These are phyloP conservation scores for Tinea trinotella DNA, from an alignment of 2,888 invertebrate genomes.

Conservation along the genomic window DNA sequence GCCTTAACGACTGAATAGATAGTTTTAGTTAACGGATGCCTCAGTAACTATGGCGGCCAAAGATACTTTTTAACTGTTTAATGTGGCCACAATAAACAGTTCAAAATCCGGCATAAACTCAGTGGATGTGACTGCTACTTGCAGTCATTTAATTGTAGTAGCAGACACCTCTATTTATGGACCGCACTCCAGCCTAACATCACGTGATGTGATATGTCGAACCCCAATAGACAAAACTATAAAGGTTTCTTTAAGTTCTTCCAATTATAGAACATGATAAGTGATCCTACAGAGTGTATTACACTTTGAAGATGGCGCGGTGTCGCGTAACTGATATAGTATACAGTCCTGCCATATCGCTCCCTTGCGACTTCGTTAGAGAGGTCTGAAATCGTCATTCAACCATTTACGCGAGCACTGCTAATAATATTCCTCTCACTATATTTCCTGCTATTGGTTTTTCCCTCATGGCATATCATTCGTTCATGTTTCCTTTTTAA, in stretches of 20 bases:
- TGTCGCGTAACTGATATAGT: slow-evolving; percentile 1
- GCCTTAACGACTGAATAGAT: too few relatives aligned
- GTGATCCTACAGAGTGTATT: not conserved
- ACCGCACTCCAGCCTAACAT: too few relatives aligned
- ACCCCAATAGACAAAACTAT: not conserved
- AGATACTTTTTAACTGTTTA: too few relatives aligned
- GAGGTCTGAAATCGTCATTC: slow-evolving; percentile 5
- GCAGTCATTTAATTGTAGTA: too few relatives aligned
- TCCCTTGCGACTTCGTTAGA: slow-evolving; percentile 13
- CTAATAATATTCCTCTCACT: not conserved
- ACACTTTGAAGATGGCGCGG: not conserved
- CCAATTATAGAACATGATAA: slow-evolving; percentile 5
- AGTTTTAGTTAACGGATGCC: too few relatives aligned
- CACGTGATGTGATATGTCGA: too few relatives aligned
- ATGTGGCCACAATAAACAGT: too few relatives aligned
- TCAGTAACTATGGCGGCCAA: too few relatives aligned
- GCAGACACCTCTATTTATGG: too few relatives aligned
- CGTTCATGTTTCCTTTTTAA: not conserved
- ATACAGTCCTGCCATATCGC: not conserved
- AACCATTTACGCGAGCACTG: not conserved
- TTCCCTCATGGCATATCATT: not conserved
- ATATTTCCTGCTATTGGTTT: not conserved
- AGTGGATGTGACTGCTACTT: too few relatives aligned
- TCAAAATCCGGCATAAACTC: too few relatives aligned
- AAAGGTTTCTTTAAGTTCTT: not conserved